Evolutionary conservation across 2,888 invertebrate genomes (phyloP).

Genomic region (Icerya purchasi): DNA sequence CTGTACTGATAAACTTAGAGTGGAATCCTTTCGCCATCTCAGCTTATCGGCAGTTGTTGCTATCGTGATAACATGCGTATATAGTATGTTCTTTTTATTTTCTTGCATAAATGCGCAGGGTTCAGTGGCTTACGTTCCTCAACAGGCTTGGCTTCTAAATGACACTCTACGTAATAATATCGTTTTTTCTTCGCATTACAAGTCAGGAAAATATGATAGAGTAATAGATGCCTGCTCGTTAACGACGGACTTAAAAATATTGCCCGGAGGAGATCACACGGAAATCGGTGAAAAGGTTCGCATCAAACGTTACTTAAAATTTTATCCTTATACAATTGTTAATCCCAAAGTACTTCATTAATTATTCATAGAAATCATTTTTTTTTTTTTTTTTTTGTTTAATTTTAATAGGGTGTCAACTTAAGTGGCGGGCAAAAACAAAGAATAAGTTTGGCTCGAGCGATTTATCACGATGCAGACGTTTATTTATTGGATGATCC

Average conservation of each 20-base stretch:
- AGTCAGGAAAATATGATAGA: conserved; percentile 48
- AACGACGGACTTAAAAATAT: conserved; percentile 71
- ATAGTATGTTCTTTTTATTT: no score
- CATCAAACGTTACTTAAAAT: background rate
- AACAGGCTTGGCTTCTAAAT: conserved; percentile 97
- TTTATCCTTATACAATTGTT: no score
- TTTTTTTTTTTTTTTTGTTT: no score
- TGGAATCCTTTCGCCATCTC: no score
- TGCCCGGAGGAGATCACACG: conserved; percentile 84
- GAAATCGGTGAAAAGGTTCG: conserved; percentile 87
- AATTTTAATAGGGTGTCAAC: conserved; percentile 53
- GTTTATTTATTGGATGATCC: conserved; percentile 91
- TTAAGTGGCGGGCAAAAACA: conserved; percentile 84
- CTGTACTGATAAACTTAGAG: no score
- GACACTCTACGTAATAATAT: conserved; percentile 82
- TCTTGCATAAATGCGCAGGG: no score
- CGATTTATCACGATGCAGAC: conserved; percentile 72
- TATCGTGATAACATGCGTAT: no score
- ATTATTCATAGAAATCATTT: no score
- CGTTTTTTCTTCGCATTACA: conserved; percentile 56
- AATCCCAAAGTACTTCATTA: no score
- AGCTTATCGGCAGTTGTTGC: no score
- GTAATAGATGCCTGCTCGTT: conserved; percentile 81
- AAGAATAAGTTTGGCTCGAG: conserved; percentile 72
- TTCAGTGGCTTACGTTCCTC: conserved; percentile 61